phyloP scores from a whole-genome alignment of 2,113 vertebrate species.

The Myrmecophaga tridactyla region DNA sequence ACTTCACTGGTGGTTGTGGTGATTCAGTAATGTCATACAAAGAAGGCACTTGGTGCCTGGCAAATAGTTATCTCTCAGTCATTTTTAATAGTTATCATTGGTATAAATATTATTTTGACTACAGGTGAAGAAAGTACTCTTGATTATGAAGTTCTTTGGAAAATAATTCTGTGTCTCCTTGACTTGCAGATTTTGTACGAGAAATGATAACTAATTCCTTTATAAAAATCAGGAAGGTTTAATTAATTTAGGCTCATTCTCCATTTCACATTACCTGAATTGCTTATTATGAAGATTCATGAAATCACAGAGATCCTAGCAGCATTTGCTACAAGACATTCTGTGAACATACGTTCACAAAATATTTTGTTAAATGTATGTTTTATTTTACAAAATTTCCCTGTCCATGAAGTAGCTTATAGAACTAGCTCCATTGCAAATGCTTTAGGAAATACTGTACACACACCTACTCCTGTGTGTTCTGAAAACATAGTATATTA shows the following conservation, averaged over 20 bases:
- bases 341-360: neutral
- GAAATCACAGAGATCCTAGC: neutral
- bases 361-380: neutral
- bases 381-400: constrained; percentile 6
- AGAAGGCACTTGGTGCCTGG: neutral
- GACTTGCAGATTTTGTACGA: neutral
- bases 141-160: constrained; percentile 23
- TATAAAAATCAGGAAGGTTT: neutral
- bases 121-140: neutral
- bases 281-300: neutral
- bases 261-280: neutral
- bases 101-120: neutral
- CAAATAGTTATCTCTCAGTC: neutral
- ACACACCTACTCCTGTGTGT: neutral
- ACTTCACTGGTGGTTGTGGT: neutral
- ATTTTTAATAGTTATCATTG: neutral
- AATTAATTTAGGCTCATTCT: neutral
- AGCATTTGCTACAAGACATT: neutral
- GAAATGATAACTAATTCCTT: neutral
- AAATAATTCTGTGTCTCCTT: neutral
- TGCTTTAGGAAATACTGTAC: neutral
- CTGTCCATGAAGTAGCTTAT: neutral
- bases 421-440: neutral
- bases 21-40: neutral
- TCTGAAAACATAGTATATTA: neutral